A percentile compares a stretch with the other conserved stretches of the same genome.
These are phyloP conservation scores for Bradypodion pumilum DNA, from an alignment of 2,797 vertebrate species.

Conservation along the genomic window DNA sequence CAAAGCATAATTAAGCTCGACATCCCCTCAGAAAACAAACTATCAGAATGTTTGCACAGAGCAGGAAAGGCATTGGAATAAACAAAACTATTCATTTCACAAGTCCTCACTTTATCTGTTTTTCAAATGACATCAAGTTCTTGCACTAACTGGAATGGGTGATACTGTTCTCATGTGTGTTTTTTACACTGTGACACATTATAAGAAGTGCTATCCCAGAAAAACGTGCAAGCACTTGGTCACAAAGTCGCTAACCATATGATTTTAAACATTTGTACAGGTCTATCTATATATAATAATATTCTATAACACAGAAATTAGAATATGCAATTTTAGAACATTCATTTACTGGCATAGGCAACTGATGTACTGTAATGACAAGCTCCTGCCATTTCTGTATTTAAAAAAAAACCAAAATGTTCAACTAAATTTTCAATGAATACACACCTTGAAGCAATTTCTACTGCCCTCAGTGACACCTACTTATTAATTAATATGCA, in stretches of 20 bases:
- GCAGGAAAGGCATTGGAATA: conserved; percentile 1
- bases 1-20: not conserved
- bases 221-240: conserved; percentile 33
- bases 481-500: not conserved
- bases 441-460: not conserved
- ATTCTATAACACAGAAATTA: not conserved
- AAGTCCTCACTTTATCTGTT: conserved; percentile 32
- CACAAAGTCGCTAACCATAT: conserved; percentile 10
- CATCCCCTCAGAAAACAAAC: conserved; percentile 39
- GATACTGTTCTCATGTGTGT: conserved; percentile 58
- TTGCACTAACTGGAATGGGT: not conserved
- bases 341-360: not conserved
- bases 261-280: not conserved
- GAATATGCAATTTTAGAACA: not conserved
- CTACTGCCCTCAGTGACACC: not conserved
- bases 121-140: conserved; percentile 16
- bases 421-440: not conserved
- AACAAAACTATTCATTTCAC: conserved; percentile 41
- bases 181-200: conserved; percentile 6
- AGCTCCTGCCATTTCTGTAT: not conserved
- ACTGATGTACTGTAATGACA: not conserved
- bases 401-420: not conserved
- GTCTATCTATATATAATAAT: not conserved
- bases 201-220: conserved; percentile 21
- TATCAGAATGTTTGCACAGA: conserved; percentile 33